phyloP scores from a whole-genome alignment of 1,140 invertebrate genomes.

The Drosophila micromelanica region DNA sequence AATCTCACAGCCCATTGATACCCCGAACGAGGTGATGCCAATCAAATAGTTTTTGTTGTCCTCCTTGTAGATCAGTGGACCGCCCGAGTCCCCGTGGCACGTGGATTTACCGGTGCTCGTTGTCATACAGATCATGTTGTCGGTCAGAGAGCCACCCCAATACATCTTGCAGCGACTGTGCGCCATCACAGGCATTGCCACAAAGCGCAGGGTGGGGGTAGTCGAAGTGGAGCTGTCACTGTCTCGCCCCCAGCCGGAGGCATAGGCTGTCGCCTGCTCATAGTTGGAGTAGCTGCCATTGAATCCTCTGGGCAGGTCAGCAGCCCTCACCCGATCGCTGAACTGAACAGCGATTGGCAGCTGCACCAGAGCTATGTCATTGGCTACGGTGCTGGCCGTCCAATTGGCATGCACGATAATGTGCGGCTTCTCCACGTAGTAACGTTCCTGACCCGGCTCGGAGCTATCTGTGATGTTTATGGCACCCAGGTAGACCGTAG shows the following conservation, averaged over 20 bases:
- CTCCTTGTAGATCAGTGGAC: constrained; percentile 75
- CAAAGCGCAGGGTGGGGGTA: constrained; percentile 31
- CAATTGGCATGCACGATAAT: constrained; percentile 52
- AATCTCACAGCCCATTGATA: constrained; percentile 84
- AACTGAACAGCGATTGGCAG: constrained; percentile 31
- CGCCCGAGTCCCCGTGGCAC: constrained; percentile 73
- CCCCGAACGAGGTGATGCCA: constrained; percentile 86
- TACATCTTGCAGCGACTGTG: constrained; percentile 45
- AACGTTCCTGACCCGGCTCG: constrained; percentile 28
- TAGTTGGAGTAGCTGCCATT: constrained; percentile 45
- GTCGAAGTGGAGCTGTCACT: constrained; percentile 37
- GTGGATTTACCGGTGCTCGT: constrained; percentile 59
- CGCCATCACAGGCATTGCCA: constrained; percentile 52
- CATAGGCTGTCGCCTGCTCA: constrained; percentile 31
- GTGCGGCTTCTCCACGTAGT: constrained; percentile 1
- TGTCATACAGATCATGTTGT: constrained; percentile 66
- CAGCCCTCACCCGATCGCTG: constrained; percentile 27
- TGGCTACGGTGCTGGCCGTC: constrained; percentile 41
- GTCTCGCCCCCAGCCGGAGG: constrained; percentile 56
- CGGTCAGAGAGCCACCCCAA: constrained; percentile 56
- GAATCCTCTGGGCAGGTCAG: constrained; percentile 23
- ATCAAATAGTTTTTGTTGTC: constrained; percentile 68
- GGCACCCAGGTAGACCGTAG: constrained; percentile 41
- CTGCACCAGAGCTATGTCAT: constrained; percentile 57
- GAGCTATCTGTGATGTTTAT: constrained; percentile 29